Evolutionary conservation across 1,140 invertebrate genomes (phyloP).

Genomic region (Camponotus floridanus): DNA sequence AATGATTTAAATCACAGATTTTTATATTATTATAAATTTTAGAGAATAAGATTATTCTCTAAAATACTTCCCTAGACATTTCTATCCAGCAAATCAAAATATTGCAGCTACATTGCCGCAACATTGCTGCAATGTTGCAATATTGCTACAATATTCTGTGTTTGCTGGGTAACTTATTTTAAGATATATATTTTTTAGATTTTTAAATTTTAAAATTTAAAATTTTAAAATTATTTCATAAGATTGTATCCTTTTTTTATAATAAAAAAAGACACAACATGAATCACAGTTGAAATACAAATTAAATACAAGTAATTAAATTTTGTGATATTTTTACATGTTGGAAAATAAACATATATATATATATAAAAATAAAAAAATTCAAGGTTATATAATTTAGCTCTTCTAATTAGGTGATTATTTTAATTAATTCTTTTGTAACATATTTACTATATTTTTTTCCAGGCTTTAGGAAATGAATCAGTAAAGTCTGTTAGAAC

Average conservation of each 20-base stretch:
- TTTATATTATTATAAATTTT: slow-evolving; percentile 1
- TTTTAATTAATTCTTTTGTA: slow-evolving; percentile 12
- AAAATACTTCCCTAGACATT: not conserved
- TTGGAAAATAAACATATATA: not conserved
- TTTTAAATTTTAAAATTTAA: not conserved
- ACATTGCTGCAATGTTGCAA: too few species aligned
- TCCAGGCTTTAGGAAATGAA: slow-evolving; percentile 88
- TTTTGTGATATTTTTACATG: not conserved
- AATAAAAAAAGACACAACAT: not conserved
- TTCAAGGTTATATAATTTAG: not conserved
- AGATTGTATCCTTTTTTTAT: not conserved
- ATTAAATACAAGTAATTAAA: too few species aligned
- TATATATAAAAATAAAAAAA: not conserved
- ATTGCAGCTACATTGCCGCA: too few species aligned
- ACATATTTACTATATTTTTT: slow-evolving; percentile 63
- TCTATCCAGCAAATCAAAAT: too few species aligned
- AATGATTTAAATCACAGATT: slow-evolving; percentile 30
- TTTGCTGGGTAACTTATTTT: not conserved
- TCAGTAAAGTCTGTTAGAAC: slow-evolving; percentile 89
- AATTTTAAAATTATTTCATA: not conserved
- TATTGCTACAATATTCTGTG: too few species aligned
- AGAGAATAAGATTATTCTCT: not conserved
- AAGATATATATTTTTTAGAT: not conserved
- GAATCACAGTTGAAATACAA: too few species aligned
- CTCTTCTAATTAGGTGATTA: not conserved